Evolutionary conservation across 1,140 invertebrate species (phyloP).

Genomic region (Laupala kohalensis): DNA sequence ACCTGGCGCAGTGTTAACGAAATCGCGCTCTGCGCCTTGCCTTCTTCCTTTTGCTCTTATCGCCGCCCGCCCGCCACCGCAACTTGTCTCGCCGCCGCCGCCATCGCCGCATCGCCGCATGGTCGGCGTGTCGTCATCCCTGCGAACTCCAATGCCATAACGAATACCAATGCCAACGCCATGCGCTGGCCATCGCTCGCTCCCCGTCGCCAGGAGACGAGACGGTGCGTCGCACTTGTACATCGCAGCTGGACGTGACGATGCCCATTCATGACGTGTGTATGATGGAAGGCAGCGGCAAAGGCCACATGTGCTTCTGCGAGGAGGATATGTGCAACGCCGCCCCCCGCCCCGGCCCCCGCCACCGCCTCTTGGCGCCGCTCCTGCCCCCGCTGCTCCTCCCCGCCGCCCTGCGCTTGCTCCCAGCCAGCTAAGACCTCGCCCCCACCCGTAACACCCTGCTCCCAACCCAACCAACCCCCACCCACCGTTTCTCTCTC

Average conservation of each 20-base stretch:
- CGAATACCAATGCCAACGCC: too few relatives aligned
- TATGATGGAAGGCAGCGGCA: constrained; percentile 94
- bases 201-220: constrained; percentile 58
- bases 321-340: constrained; percentile 89
- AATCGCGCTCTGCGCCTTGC: too few relatives aligned
- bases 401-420: background rate
- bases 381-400: background rate
- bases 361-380: background rate
- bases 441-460: too few relatives aligned
- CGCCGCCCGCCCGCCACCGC: too few relatives aligned
- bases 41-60: too few relatives aligned
- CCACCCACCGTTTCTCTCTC: background rate
- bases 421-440: background rate
- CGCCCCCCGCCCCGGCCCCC: constrained; percentile 21
- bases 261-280: constrained; percentile 94
- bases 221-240: too few relatives aligned
- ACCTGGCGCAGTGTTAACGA: too few relatives aligned
- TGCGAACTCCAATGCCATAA: background rate
- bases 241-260: constrained; percentile 84
- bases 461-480: background rate
- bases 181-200: too few relatives aligned
- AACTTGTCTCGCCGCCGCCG: too few relatives aligned
- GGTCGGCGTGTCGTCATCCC: background rate
- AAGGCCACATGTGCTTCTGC: constrained; percentile 95
- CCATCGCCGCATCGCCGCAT: background rate